Evolutionary conservation across 2,113 vertebrate genomes (phyloP).

Genomic region (Sinosuthora webbiana): DNA sequence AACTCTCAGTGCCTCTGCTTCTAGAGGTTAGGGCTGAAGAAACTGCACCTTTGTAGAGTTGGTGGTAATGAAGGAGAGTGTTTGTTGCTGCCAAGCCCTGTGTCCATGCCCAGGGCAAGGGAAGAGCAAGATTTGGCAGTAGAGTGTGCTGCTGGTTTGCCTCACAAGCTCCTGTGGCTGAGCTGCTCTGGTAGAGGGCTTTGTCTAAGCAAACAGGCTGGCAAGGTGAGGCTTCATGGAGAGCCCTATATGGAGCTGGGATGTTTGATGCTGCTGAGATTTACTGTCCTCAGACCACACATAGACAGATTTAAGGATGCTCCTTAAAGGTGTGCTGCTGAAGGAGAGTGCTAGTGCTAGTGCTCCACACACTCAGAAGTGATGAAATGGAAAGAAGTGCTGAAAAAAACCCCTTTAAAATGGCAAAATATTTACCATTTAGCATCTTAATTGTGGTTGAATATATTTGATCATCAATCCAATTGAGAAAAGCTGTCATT

Average conservation of each 20-base stretch:
- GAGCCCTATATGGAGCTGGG: neutral
- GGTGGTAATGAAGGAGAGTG: neutral
- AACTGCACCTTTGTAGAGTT: neutral
- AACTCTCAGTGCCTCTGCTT: neutral
- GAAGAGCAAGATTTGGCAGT: neutral
- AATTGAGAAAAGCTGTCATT: neutral
- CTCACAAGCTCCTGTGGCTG: neutral
- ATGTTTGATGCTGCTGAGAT: neutral
- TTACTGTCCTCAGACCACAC: accelerated
- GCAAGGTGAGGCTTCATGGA: neutral
- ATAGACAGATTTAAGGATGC: neutral
- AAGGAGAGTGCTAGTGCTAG: neutral
- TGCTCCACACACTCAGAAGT: neutral
- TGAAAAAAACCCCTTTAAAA: neutral
- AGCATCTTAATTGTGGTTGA: neutral
- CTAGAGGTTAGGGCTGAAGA: neutral
- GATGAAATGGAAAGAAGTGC: neutral
- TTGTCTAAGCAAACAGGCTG: neutral
- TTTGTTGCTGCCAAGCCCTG: accelerated
- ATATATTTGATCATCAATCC: neutral
- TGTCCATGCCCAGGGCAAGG: neutral
- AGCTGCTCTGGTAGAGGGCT: neutral
- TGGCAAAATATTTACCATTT: neutral
- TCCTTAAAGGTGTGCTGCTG: neutral
- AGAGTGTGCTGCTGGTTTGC: neutral